phyloP scores from a whole-genome alignment of 2,888 invertebrate species.

The Seira sanloemensis region DNA sequence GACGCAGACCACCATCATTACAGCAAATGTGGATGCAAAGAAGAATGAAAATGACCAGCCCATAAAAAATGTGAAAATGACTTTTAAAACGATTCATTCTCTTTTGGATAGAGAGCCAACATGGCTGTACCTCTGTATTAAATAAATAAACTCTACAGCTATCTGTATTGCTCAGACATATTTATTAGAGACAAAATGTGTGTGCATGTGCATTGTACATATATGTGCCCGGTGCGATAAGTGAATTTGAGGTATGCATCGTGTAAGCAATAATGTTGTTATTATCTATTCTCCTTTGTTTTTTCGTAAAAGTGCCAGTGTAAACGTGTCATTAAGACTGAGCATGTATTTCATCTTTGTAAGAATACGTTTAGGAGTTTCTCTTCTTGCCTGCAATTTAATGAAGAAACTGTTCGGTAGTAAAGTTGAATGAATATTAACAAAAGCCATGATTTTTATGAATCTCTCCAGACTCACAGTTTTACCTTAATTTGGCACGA shows the following conservation, averaged over 20 bases:
- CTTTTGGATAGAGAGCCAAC: not conserved
- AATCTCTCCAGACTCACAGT: not conserved
- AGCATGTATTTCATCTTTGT: constrained; percentile 49
- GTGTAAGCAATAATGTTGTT: constrained; percentile 38
- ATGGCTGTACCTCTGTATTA: not conserved
- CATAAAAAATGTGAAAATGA: constrained; percentile 63
- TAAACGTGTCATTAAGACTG: constrained; percentile 60
- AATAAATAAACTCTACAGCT: too few species aligned
- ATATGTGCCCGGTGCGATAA: not conserved
- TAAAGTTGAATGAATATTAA: not conserved
- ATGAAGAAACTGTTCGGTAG: not conserved
- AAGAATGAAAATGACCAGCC: constrained; percentile 60
- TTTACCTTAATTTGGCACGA: not conserved
- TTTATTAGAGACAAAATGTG: not conserved
- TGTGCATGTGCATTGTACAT: not conserved
- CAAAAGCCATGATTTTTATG: too few species aligned
- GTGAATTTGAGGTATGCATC: too few species aligned
- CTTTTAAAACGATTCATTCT: constrained; percentile 42
- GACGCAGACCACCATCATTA: constrained; percentile 54
- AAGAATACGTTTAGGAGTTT: not conserved
- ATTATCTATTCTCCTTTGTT: constrained; percentile 57
- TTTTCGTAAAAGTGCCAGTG: constrained; percentile 53
- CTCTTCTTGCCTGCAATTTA: not conserved
- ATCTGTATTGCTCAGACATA: not conserved
- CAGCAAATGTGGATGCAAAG: not conserved